Percentiles rank a stretch among this genome's conserved stretches.
These are phyloP conservation scores for Heteromormyrus szaboi DNA, from an alignment of 2,797 vertebrate species.

Conservation along the genomic window DNA sequence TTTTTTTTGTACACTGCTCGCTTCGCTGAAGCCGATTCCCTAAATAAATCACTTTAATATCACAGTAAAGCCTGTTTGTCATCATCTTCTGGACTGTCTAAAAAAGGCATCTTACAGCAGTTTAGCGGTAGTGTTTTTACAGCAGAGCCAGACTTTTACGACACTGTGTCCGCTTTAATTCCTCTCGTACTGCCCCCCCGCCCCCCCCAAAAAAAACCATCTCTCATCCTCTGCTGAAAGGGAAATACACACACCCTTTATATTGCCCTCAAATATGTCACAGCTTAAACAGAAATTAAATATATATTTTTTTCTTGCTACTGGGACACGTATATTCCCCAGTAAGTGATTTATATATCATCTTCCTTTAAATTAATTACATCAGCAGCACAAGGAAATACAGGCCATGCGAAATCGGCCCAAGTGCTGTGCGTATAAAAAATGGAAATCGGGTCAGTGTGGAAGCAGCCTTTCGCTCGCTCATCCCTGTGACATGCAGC, in stretches of 20 bases:
- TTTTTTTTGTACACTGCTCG: slow-evolving; percentile 5
- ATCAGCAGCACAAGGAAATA: slow-evolving; percentile 48
- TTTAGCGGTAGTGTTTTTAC: slow-evolving; percentile 9
- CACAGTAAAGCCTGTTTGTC: slow-evolving; percentile 15
- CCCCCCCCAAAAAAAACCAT: background rate
- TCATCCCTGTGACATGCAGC: slow-evolving; percentile 33
- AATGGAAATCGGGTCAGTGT: slow-evolving; percentile 18
- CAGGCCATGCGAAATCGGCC: slow-evolving; percentile 50
- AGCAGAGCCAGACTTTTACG: slow-evolving; percentile 5
- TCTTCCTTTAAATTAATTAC: slow-evolving; percentile 53
- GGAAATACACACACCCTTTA: background rate
- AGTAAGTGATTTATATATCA: slow-evolving; percentile 51
- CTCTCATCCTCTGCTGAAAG: background rate
- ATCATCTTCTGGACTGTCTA: slow-evolving; percentile 17
- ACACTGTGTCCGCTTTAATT: background rate
- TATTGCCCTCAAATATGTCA: background rate
- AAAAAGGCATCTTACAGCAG: slow-evolving; percentile 15
- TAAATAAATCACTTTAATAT: slow-evolving; percentile 19
- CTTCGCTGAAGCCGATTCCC: background rate
- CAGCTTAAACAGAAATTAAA: background rate
- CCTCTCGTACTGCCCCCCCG: background rate
- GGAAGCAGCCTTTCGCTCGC: background rate
- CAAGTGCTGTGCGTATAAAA: slow-evolving; percentile 42
- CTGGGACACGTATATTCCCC: slow-evolving; percentile 45
- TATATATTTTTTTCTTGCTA: slow-evolving; percentile 40